A percentile compares a stretch with the other conserved stretches of the same genome.
phyloP scores from a whole-genome alignment of 2,113 vertebrate genomes.

The Sceloporus undulatus region DNA sequence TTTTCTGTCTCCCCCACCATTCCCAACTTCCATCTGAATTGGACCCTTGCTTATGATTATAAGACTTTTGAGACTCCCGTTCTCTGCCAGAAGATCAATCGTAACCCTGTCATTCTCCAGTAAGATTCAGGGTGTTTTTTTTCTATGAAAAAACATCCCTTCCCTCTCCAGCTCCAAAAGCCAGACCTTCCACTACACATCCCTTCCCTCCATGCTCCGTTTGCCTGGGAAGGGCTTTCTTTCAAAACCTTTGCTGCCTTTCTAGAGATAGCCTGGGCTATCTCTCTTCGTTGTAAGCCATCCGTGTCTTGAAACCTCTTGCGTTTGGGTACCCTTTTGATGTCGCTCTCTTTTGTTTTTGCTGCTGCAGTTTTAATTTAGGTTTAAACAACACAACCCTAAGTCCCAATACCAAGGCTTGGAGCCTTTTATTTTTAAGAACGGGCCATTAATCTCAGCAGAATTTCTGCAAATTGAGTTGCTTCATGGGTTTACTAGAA shows the following conservation, averaged over 20 bases:
- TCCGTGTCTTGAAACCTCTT: background rate
- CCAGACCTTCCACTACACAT: background rate
- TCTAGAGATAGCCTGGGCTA: background rate
- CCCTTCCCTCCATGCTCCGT: background rate
- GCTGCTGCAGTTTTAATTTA: slow-evolving; percentile 8
- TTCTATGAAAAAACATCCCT: background rate
- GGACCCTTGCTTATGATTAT: background rate
- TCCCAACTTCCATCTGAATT: background rate
- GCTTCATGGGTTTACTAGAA: background rate
- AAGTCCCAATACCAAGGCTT: accelerated
- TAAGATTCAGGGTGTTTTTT: too few relatives aligned
- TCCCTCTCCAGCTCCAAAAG: background rate
- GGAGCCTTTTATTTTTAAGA: background rate
- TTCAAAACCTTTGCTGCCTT: background rate
- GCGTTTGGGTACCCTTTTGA: too few relatives aligned
- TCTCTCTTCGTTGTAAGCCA: background rate
- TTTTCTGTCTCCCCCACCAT: background rate
- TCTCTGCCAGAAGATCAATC: background rate
- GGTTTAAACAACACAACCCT: too few relatives aligned
- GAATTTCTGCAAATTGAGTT: background rate
- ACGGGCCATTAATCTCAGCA: too few relatives aligned
- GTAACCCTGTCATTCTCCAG: background rate
- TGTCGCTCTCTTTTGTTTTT: background rate
- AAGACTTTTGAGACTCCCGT: background rate
- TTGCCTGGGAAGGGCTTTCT: background rate